Evolutionary conservation across 2,113 vertebrate genomes (phyloP).

Genomic region (Oenanthe melanoleuca): DNA sequence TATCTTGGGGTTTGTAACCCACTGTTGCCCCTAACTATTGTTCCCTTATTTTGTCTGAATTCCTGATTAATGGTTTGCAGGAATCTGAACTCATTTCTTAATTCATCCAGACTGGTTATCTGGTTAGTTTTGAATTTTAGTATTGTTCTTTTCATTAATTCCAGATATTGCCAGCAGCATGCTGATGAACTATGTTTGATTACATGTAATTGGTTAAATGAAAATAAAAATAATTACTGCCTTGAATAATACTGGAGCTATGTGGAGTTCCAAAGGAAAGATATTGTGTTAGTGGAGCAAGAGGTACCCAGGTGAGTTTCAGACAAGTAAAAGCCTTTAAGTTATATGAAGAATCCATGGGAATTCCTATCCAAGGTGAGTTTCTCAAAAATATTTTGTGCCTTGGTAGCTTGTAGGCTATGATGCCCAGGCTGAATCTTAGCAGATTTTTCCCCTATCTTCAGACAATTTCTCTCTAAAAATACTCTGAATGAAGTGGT

Average conservation of each 20-base stretch:
- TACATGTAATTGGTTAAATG: not conserved
- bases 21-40: not conserved
- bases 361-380: not conserved
- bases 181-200: not conserved
- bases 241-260: not conserved
- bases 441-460: not conserved
- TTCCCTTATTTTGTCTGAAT: not conserved
- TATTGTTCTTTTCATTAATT: not conserved
- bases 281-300: not conserved
- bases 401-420: not conserved
- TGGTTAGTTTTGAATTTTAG: not conserved
- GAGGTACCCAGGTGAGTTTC: not conserved
- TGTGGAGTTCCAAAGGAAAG: not conserved
- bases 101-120: not conserved
- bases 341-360: not conserved
- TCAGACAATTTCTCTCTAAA: not conserved
- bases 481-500: not conserved
- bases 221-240: not conserved
- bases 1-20: not conserved
- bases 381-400: not conserved
- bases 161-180: not conserved
- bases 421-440: not conserved
- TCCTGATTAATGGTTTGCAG: not conserved
- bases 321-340: not conserved
- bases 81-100: not conserved